Evolutionary conservation across 1,140 invertebrate genomes (phyloP), one percentile per base, ranked within the genome.

Genomic region (Drosophila kurseongensis): DNA sequence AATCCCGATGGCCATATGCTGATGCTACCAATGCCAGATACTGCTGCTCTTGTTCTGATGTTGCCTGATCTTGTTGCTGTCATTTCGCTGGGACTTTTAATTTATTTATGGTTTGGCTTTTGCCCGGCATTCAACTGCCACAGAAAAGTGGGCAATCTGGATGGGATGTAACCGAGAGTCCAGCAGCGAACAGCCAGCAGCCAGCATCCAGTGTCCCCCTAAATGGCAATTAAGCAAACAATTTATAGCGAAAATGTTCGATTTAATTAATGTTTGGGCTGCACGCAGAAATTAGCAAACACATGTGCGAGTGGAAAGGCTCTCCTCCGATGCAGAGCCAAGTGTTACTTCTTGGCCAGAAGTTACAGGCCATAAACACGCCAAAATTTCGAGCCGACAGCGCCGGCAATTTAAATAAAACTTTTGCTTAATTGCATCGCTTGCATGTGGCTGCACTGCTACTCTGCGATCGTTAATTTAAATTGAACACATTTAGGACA

Each of bases 171-270:
- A 32, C 13, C 9, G 59, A 48, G 51, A 35, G 48, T 57, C 27
- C 7, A 7, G 35, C 7, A 23, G 18, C 16, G 2, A 41, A 23
- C 13, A 60, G 16, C 8, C 18, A 42, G 29, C 41, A 59, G 27
- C 6, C 23, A 45, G 61, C 27, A 27, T 45, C 41, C 65, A 59
- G 51, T 57, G 67, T 68, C 61, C 73, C 63, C 84, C 80, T 84
- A 88, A 89, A 88, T 89, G 84, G 84, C 84, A 88, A 88, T 88
- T 88, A 88, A 88, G 84, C 84, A 89, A 89, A 89, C 84, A 88
- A 88, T 88, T 88, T 88, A 88, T 88, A 75, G 84, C 85, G 51
- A 67, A 88, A 88, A 88, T 88, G 84, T 89, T 89, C 60, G 65
- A 75, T 88, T 89, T 88, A 88, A 88, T 88, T 88, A 88, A 88